Percentiles rank a stretch among this genome's conserved stretches.
Conservation (phyloP, 2,797 vertebrate species). For the Acanthurus leucopareius region DNA sequence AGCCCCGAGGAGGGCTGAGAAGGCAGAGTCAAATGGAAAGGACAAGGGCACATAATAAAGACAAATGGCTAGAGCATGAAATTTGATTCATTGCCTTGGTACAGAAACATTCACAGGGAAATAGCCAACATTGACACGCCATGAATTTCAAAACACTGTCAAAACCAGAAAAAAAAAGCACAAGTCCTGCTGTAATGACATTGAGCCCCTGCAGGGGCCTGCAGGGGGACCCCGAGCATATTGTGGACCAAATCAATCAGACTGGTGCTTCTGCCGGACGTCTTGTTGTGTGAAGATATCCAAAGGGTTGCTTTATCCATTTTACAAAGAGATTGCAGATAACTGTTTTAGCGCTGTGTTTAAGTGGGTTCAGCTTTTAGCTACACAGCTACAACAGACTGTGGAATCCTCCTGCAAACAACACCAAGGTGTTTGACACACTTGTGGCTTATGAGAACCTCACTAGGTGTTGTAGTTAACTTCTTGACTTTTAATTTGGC, state of each 20-base stretch:
- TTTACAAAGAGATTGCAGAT: neutral
- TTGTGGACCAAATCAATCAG: slow-evolving; percentile 62
- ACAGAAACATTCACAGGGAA: slow-evolving; percentile 78
- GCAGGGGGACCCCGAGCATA: slow-evolving; percentile 37
- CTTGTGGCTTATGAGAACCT: neutral
- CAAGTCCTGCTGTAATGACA: slow-evolving; percentile 71
- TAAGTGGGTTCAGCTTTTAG: no score
- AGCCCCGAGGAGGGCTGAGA: slow-evolving; percentile 67
- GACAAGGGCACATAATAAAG: slow-evolving; percentile 87
- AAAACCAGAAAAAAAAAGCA: slow-evolving; percentile 68
- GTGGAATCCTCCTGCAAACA: neutral
- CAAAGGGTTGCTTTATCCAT: neutral
- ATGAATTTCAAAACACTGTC: slow-evolving; percentile 82
- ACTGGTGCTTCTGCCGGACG: slow-evolving; percentile 57
- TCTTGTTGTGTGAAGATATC: slow-evolving; percentile 4
- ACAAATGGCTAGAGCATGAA: slow-evolving; percentile 86
- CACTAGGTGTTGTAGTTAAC: neutral
- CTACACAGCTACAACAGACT: no score
- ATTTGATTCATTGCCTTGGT: slow-evolving; percentile 85
- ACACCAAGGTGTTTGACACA: neutral
- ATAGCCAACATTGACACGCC: slow-evolving; percentile 78
- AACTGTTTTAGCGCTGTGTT: no score
- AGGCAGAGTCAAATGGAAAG: slow-evolving; percentile 76
- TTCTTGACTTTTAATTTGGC: neutral
- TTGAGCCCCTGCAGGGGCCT: slow-evolving; percentile 61